Conservation (phyloP, 2,888 invertebrate species). For the Acanthococcus lagerstroemiae region DNA sequence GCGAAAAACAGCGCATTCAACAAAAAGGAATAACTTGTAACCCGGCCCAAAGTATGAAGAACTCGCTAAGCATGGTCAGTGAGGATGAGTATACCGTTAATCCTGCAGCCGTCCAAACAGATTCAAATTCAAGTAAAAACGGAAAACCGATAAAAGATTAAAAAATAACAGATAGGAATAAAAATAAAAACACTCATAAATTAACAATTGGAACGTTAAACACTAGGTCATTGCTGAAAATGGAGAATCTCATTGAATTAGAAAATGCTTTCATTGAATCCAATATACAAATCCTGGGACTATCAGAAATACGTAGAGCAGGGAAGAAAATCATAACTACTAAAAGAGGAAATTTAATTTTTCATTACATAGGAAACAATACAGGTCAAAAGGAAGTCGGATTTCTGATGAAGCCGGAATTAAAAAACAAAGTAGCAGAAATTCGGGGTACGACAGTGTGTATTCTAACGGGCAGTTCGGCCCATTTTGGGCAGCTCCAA, state of each 20-base stretch:
- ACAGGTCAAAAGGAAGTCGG: not conserved
- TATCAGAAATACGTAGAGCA: not conserved
- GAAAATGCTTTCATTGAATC: not conserved
- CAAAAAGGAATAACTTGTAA: too few species aligned
- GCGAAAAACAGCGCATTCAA: too few species aligned
- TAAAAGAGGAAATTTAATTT: not conserved
- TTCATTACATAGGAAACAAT: not conserved
- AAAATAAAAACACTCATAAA: not conserved
- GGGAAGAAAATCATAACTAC: not conserved
- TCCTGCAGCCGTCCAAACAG: not conserved
- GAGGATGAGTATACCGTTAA: not conserved
- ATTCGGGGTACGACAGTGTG: too few species aligned
- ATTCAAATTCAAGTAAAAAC: not conserved
- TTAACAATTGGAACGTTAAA: not conserved
- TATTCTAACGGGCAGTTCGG: too few species aligned
- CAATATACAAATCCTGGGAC: not conserved
- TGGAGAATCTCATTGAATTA: not conserved
- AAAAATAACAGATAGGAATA: not conserved
- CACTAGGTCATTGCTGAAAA: not conserved
- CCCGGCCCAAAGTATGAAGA: too few species aligned
- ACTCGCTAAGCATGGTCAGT: too few species aligned
- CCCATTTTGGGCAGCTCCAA: too few species aligned
- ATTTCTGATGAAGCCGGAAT: not conserved
- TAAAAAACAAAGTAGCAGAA: not conserved
- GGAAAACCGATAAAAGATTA: not conserved